Base-by-base conservation (phyloP, 2,888 invertebrate species). In the Drosophila glabriapex region DNA sequence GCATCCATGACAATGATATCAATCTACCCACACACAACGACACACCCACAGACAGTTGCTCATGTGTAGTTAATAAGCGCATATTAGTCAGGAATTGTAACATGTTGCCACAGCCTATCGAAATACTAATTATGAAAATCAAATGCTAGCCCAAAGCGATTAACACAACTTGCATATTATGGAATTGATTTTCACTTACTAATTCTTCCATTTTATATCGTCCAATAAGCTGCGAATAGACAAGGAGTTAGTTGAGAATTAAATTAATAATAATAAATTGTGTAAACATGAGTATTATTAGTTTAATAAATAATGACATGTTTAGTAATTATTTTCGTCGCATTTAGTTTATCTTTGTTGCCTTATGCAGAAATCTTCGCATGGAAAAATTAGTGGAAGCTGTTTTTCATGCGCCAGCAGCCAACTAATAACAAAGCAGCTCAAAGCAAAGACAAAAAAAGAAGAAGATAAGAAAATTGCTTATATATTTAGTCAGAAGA, bases 211-310 rank as follows among this genome's bases (percentile, higher is more conserved):
- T 37, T 46, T 68, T 52, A 50, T 77, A 74, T 25, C 43, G 61
- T 56, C 79, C 79, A 73, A 54, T 81, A 4, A 85, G 77, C 85
- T 85, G 73, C 39, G 46, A 70, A 58, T 16, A 65, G 49, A 69
- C 10, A 49, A 33, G 9, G 5, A 25, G 28, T 50, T 22, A 50
- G 29, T 33, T 59, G 29, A 19, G 14, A 33, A 14, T 25, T 55
- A 37, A 19, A 19, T 25, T 29, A 29, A 19, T 22, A 25, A 37
- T 25, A 37, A 25, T 5, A 12, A 43, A 22, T 25, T 25, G 46
- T 46, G 7, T 14, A 7, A 14, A 2, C 43, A 46, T 43, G 22
- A 0, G 4, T 46, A 25, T 16, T 25, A 25, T 9, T 46, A 46
- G 16, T 16, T 46, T 7, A 25, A 16, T 25, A 16, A 16, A 25